phyloP scores from a whole-genome alignment of 1,140 invertebrate genomes.

The Pseudomyrmex sp. region DNA sequence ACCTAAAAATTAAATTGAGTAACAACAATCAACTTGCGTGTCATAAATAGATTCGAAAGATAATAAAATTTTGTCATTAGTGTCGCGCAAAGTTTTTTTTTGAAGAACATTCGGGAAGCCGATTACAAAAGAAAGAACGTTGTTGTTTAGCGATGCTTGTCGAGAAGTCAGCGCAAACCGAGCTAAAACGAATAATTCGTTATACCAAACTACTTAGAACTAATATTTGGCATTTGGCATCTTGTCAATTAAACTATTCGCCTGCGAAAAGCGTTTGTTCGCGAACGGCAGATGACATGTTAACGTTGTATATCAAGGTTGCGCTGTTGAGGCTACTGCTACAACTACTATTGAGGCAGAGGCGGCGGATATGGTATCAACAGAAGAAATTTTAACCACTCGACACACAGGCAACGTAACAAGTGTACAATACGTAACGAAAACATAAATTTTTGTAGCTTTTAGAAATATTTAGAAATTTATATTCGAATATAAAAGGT shows the following conservation, averaged over 20 bases:
- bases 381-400: too few species aligned
- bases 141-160: slow-evolving; percentile 5
- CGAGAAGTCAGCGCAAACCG: slow-evolving; percentile 2
- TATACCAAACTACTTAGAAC: slow-evolving; percentile 49
- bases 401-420: too few species aligned
- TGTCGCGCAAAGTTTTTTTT: too few species aligned
- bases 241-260: slow-evolving; percentile 51
- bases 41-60: too few species aligned
- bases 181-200: slow-evolving; percentile 22
- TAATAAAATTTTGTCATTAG: too few species aligned
- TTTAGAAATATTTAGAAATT: too few species aligned
- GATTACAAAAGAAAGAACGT: background rate
- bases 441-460: too few species aligned
- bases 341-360: slow-evolving; percentile 1
- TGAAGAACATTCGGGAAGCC: too few species aligned
- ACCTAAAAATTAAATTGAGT: too few species aligned
- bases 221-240: slow-evolving; percentile 61
- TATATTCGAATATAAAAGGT: too few species aligned
- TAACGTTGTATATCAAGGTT: slow-evolving; percentile 20
- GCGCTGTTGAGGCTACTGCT: slow-evolving; percentile 6
- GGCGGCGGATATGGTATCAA: background rate
- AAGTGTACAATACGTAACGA: too few species aligned
- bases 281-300: slow-evolving; percentile 4
- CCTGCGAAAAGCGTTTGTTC: slow-evolving; percentile 23
- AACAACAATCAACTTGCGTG: too few species aligned